phyloP scores from a whole-genome alignment of 2,113 vertebrate species.

The Himantopus leucocephalus region DNA sequence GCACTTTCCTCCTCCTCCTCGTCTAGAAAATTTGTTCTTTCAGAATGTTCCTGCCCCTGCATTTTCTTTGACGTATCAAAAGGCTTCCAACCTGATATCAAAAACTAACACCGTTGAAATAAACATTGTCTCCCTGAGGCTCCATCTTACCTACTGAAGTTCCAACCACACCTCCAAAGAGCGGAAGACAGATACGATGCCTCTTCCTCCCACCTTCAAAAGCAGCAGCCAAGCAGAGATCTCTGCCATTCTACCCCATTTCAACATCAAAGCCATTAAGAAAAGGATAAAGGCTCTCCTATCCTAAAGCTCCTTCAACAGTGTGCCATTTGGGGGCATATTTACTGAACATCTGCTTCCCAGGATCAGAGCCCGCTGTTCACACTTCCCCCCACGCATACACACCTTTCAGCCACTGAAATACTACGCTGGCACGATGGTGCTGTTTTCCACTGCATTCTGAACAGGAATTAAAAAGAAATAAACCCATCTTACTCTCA shows the following conservation, averaged over 20 bases:
- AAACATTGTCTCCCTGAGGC: background rate
- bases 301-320: background rate
- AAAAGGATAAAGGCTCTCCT: background rate
- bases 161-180: background rate
- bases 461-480: background rate
- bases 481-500: background rate
- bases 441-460: background rate
- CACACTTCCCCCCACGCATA: accelerated
- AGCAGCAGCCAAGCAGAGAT: background rate
- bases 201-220: background rate
- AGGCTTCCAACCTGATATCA: background rate
- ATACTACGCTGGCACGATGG: accelerated
- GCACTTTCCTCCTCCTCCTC: background rate
- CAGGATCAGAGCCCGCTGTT: background rate
- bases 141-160: background rate
- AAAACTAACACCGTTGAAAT: background rate
- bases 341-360: background rate
- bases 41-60: background rate
- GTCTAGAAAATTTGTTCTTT: background rate
- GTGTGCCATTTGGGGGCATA: background rate
- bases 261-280: background rate
- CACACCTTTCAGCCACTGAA: background rate
- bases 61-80: background rate
- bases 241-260: background rate
- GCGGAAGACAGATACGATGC: too few species aligned